These are phyloP conservation scores for Epistrophe eligans DNA, from an alignment of 2,888 invertebrate genomes.

Conservation along the genomic window DNA sequence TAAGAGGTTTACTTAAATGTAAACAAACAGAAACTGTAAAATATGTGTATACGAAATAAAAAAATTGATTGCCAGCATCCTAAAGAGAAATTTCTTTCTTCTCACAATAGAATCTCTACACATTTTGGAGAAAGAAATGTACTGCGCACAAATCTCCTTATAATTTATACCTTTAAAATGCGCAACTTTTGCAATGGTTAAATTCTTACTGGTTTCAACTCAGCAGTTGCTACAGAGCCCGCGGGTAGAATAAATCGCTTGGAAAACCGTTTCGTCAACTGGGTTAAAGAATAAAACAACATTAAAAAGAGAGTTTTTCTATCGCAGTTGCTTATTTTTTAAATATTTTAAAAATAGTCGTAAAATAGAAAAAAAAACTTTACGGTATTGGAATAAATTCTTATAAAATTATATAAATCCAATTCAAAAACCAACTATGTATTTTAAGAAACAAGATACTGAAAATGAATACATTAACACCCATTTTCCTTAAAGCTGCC, in stretches of 20 bases:
- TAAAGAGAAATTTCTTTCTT: conserved; percentile 42
- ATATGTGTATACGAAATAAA: not conserved
- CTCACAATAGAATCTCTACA: conserved; percentile 30
- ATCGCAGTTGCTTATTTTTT: conserved; percentile 25
- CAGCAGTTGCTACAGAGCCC: conserved; percentile 85
- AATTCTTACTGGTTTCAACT: conserved; percentile 28
- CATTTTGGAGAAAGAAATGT: conserved; percentile 33
- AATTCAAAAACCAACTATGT: not conserved
- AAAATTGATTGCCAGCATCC: not conserved
- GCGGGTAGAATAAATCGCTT: conserved; percentile 85
- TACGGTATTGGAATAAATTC: not conserved
- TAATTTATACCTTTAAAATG: conserved; percentile 49
- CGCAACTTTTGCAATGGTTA: conserved; percentile 66
- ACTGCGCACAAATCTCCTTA: conserved; percentile 55
- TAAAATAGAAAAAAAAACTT: not conserved
- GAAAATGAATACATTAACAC: conserved; percentile 34
- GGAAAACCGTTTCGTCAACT: conserved; percentile 81
- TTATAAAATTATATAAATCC: not conserved
- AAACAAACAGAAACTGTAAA: conserved; percentile 7
- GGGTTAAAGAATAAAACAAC: conserved; percentile 37
- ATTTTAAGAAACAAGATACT: not conserved
- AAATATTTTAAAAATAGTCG: conserved; percentile 17
- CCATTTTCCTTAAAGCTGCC: conserved; percentile 22
- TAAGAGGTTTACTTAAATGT: conserved; percentile 3
- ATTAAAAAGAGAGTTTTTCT: conserved; percentile 28